These are phyloP conservation scores for Phylloscopus trochilus DNA, from an alignment of 2,113 vertebrate genomes.

Conservation along the genomic window DNA sequence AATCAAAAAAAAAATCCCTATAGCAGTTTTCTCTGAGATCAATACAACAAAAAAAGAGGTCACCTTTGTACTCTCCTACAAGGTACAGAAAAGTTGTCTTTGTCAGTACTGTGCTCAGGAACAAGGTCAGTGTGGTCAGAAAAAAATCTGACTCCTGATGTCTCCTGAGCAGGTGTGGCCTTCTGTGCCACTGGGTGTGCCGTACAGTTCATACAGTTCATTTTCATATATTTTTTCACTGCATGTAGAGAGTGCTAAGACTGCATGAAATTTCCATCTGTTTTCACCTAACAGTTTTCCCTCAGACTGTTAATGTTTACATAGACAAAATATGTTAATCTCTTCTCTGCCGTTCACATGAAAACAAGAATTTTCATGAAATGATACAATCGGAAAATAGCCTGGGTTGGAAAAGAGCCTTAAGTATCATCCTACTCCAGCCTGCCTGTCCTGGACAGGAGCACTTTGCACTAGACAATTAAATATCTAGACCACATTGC, in stretches of 20 bases:
- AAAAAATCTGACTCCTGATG: not conserved
- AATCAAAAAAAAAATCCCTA: rapidly evolving
- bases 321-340: not conserved
- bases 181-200: rapidly evolving
- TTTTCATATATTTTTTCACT: not conserved
- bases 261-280: not conserved
- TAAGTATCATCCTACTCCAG: not conserved
- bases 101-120: not conserved
- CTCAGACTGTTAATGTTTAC: not conserved
- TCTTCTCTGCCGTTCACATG: not conserved
- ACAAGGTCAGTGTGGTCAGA: not conserved
- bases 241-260: not conserved
- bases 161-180: not conserved
- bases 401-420: not conserved
- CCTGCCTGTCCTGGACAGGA: not conserved
- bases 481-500: rapidly evolving
- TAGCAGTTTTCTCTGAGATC: not conserved
- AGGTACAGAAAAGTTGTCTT: not conserved
- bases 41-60: not conserved
- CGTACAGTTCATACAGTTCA: not conserved
- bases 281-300: not conserved
- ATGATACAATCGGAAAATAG: not conserved
- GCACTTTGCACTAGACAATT: too few relatives aligned
- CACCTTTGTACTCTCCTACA: not conserved
- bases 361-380: not conserved